A percentile compares a stretch with the other conserved stretches of the same genome.
Conservation (phyloP, 2,113 vertebrate species). For the Phyllopteryx taeniolatus region DNA sequence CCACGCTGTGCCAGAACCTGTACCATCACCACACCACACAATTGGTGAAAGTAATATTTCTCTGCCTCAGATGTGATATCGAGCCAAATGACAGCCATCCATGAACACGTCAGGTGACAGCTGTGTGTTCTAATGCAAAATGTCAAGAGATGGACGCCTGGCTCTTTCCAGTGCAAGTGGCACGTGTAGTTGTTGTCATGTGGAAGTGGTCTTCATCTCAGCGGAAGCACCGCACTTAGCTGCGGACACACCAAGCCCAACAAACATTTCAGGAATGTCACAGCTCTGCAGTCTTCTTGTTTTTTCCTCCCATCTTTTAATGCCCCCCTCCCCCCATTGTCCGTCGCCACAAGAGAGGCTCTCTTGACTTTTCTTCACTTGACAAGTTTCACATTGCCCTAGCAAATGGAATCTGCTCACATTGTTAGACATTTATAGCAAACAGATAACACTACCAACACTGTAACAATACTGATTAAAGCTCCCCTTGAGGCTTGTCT, state of each 20-base stretch:
- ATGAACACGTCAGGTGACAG: slow-evolving; percentile 10
- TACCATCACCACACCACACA: slow-evolving; percentile 20
- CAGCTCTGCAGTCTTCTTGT: slow-evolving; percentile 18
- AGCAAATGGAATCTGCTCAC: neutral
- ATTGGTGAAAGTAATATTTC: slow-evolving; percentile 46
- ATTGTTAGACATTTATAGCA: neutral
- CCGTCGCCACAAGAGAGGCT: neutral
- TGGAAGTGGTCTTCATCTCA: slow-evolving; percentile 31
- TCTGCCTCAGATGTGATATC: slow-evolving; percentile 23
- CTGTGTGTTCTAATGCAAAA: slow-evolving; percentile 11
- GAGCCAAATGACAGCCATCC: slow-evolving; percentile 19
- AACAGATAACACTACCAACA: neutral
- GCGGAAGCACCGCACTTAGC: slow-evolving; percentile 40
- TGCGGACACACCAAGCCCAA: slow-evolving; percentile 26
- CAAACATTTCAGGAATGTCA: slow-evolving; percentile 61
- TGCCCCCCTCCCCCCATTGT: neutral
- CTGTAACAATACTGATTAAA: neutral
- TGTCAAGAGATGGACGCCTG: slow-evolving; percentile 12
- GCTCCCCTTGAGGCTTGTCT: neutral
- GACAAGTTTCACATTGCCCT: slow-evolving; percentile 1
- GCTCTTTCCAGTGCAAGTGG: slow-evolving; percentile 6
- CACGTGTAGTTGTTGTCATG: slow-evolving; percentile 25
- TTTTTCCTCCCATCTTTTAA: slow-evolving; percentile 3
- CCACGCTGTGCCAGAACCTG: slow-evolving; percentile 19
- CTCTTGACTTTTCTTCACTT: slow-evolving; percentile 11